Conservation (phyloP, 2,113 vertebrate species). For the Grammomys surdaster region DNA sequence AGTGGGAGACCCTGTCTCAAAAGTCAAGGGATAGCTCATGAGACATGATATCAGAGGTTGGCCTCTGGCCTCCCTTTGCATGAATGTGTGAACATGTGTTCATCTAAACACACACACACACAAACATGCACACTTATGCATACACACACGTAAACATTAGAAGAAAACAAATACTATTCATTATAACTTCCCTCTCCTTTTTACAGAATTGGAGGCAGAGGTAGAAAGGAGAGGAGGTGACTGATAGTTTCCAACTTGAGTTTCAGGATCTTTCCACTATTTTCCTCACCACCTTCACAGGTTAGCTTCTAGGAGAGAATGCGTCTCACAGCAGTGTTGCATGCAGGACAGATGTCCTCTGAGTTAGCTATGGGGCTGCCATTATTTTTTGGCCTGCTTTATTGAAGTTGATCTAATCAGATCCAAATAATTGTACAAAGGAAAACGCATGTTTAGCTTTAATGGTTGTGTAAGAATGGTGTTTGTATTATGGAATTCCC, state of each 20-base stretch:
- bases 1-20: background rate
- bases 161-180: background rate
- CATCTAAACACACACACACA: background rate
- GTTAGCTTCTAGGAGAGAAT: background rate
- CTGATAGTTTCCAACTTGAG: background rate
- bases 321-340: fast-evolving
- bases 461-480: background rate
- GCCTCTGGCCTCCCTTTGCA: background rate
- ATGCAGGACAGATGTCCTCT: background rate
- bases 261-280: too few relatives aligned
- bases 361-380: background rate
- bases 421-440: background rate
- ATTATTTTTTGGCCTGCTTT: background rate
- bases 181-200: background rate
- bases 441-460: background rate
- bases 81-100: background rate
- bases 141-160: background rate
- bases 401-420: background rate
- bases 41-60: background rate
- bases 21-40: background rate
- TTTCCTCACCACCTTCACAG: background rate
- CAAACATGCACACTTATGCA: background rate
- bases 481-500: background rate
- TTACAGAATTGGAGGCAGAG: too few relatives aligned
- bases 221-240: background rate